Base-by-base conservation (phyloP, 1,140 invertebrate species). In the Diploscapter pachys region DNA sequence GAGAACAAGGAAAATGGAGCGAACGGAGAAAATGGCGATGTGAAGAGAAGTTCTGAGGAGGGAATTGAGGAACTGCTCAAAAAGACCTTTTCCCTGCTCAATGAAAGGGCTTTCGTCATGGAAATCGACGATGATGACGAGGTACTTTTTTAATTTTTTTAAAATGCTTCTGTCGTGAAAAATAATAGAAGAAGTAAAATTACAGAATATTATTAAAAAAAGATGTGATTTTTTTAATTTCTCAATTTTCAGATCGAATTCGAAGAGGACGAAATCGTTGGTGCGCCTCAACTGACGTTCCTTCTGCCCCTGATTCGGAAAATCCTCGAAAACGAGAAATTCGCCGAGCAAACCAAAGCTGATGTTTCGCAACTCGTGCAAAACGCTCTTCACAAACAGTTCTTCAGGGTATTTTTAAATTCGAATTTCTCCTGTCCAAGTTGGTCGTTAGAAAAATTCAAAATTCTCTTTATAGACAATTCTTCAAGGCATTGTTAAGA, bases 121-220 rank as follows among this genome's bases (percentile, higher is more conserved):
- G 75, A 76, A 50, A 65, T 71, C 6, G 75, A 71, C 65, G 75
- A 76, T n/a, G 75, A 76, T n/a, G 68, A 62, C 11, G 61, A 69
- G 5, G 67, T 57, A 4, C 2, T 71, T 13, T 11, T 11, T 9
- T 9, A 1, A 11, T 8, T 8, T 65, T 31, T 65, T 31, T 31
- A 31, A 31, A 31, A 31, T 31, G 31, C 31, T 31, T 31, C 31
- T 31, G 31, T 31, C 31, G 31, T 31, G 31, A 31, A 31, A 31
- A 31, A 31, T 31, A 31, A 31, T 31, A 31, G 31, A 31, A 31
- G 1, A 31, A 31, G 31, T 31, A 31, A 31, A 31, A 31, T 31
- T 0, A 31, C 1, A 1, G 31, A 31, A 31, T 31, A 31, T 31
- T 31, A 31, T 31, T 31, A 31, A 31, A 31, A 31, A 31, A 31